Base-by-base conservation (phyloP, 2,888 invertebrate genomes). In the Agonum fuliginosum region DNA sequence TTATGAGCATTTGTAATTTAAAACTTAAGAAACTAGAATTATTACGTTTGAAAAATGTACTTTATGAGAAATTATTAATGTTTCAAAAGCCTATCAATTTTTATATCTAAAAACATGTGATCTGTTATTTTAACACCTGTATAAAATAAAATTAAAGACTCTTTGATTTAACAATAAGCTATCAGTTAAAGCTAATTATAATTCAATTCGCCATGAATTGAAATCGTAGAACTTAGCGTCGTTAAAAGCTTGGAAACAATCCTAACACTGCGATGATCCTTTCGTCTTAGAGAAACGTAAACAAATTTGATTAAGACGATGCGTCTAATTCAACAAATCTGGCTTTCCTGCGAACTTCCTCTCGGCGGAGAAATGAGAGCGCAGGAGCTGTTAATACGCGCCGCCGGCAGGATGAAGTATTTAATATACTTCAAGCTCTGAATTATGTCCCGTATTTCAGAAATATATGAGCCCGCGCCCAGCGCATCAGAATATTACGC, bases 401-500 rank as follows among this genome's bases (percentile, higher is more conserved):
- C 34, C 34, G 65, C 43, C 75, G 75, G 76, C 78, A 80, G 79
- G 78, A 77, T 78, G 78, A 78, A 78, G 79, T 79, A 80, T 80
- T 80, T 80, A 80, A 80, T 80, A 80, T 80, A 80, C 80, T 79
- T 80, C 79, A 79, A 67, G 79, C 78, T 74, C 78, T 79, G 79
- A 80, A 80, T 80, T 79, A 80, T 80, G 79, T 77, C 48, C 79
- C 75, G 78, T 79, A 79, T 79, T 80, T 76, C 67, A 69, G 78
- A 79, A 79, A 80, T 80, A 80, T 79, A 75, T 75, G 75, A 67
- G 75, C n/a, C 30, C 24, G 30, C n/a, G 54, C 51, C 22, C 34
- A 37, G 30, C 41, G 58, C 65, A 41, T 67, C 65, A 67, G 41
- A 37, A 41, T 37, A 67, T 67, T 67, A 41, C 65, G 41, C 65